Evolutionary conservation across 1,140 invertebrate species (phyloP), one percentile per base, ranked within the genome.

Genomic region (Brachionus koreanus): DNA sequence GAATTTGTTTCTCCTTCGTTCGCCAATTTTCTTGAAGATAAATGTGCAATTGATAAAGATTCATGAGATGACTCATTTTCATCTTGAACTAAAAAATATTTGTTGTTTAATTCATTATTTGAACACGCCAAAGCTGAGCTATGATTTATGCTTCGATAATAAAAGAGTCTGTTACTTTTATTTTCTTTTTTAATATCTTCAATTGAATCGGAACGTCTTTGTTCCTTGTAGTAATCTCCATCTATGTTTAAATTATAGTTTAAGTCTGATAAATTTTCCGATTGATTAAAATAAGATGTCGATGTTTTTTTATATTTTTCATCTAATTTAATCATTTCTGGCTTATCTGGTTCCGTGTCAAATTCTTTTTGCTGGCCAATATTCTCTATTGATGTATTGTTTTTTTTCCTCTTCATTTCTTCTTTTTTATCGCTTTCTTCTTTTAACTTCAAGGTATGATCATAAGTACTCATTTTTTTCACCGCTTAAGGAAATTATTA

Each of bases 401-500:
- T 46, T 43, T 13, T 39, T 39, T 37, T 74, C 12, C 25, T 25
- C 3, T 74, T 74, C 3, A 12, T 2, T 25, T 65, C 33, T 35
- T 74, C 19, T 74, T 74, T 74, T 46, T 25, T 46, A 19, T 79
- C 76, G 1, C 33, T 61, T 23, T 61, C 12, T 79, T 61, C 16
- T 43, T 61, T 79, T 37, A 79, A 19, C 25, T 35, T 65, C 57
- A 79, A 23, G 25, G 76, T 33, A 61, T 79, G 76, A 12, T 79
- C 76, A 42, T 61, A 79, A n/a, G 76, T 79, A 19, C 49, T 79
- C 39, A 79, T 79, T 57, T 65, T 65, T 9, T 79, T 79, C 0
- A 61, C 37, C n/a, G n/a, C 69, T 74, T 42, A 19, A 35, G n/a
- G n/a, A n/a, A n/a, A n/a, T n/a, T n/a, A n/a, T n/a, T n/a, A n/a